Conservation (phyloP, 2,113 vertebrate genomes). For the Oostethus manadensis region DNA sequence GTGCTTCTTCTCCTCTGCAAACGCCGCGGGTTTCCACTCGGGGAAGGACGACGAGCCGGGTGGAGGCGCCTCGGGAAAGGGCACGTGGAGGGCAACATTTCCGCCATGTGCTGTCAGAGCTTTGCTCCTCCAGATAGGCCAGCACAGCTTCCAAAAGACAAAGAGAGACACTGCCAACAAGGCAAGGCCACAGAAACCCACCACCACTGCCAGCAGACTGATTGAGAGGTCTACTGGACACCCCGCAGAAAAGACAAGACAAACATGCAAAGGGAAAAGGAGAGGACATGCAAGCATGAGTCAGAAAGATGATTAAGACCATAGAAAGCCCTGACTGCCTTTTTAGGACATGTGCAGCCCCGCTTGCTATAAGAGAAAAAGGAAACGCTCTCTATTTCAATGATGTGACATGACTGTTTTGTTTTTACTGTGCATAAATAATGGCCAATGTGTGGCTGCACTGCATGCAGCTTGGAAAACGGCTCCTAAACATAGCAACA, state of each 20-base stretch:
- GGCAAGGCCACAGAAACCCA: constrained; percentile 95
- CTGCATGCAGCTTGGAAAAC: no score
- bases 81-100: constrained; percentile 68
- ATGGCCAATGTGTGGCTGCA: no score
- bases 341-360: no score
- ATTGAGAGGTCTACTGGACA: constrained; percentile 89
- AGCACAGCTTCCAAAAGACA: constrained; percentile 98
- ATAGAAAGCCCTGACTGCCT: neutral
- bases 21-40: constrained; percentile 25
- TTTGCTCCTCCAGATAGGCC: constrained; percentile 96
- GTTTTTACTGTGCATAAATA: no score
- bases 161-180: constrained; percentile 94
- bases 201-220: constrained; percentile 92
- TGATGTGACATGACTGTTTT: no score
- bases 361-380: no score
- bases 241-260: constrained; percentile 28
- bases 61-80: constrained; percentile 68
- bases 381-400: no score
- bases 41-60: constrained; percentile 42
- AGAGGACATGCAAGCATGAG: constrained; percentile 60
- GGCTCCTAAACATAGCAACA: no score
- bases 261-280: constrained; percentile 14
- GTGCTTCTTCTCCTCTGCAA: constrained; percentile 67
- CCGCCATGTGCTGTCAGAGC: constrained; percentile 70
- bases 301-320: neutral